Percentiles rank a stretch among this genome's conserved stretches.
Conservation (phyloP, 2,888 invertebrate genomes). For the Nomada hirtipes region DNA sequence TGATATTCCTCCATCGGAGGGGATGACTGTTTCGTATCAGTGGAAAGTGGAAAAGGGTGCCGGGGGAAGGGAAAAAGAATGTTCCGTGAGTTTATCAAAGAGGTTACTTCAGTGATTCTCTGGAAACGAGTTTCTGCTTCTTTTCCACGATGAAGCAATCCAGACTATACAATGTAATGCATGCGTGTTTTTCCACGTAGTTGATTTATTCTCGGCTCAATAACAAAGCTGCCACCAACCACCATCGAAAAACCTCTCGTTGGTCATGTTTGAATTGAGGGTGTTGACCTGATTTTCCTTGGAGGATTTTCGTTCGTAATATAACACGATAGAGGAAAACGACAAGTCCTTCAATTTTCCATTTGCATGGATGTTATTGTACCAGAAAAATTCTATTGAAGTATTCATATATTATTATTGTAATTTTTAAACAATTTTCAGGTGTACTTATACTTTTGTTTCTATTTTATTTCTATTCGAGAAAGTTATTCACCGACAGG, state of each 20-base stretch:
- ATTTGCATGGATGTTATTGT: constrained; percentile 53
- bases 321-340: constrained; percentile 4
- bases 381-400: background rate
- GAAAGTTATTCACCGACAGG: background rate
- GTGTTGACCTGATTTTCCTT: constrained; percentile 19
- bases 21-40: constrained; percentile 3
- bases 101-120: constrained; percentile 49
- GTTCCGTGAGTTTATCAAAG: constrained; percentile 56
- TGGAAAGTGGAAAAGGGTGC: background rate
- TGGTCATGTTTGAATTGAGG: constrained; percentile 46
- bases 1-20: constrained; percentile 16
- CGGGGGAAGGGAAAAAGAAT: constrained; percentile 17
- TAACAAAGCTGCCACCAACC: constrained; percentile 60
- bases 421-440: background rate
- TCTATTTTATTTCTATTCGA: too few species aligned
- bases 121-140: constrained; percentile 69
- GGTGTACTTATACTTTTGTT: too few species aligned
- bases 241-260: constrained; percentile 53
- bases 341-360: constrained; percentile 44
- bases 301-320: constrained; percentile 12
- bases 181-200: constrained; percentile 78
- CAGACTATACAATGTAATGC: constrained; percentile 70
- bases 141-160: constrained; percentile 54
- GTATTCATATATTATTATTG: background rate
- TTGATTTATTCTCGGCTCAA: constrained; percentile 74